phyloP scores from a whole-genome alignment of 2,797 vertebrate genomes.

The Spinibarbus caldwelli region DNA sequence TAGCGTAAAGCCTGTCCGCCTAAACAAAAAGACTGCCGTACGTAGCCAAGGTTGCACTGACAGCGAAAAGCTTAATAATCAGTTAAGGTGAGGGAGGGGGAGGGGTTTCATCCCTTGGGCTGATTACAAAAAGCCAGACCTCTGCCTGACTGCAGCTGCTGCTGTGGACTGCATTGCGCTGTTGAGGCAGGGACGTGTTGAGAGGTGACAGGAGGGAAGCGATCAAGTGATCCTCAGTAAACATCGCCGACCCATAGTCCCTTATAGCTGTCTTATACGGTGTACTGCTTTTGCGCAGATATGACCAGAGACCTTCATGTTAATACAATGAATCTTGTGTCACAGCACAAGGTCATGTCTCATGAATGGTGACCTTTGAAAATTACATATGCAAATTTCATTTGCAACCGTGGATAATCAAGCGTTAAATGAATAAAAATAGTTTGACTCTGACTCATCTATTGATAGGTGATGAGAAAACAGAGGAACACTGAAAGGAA shows the following conservation, averaged over 20 bases:
- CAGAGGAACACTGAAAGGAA: background rate
- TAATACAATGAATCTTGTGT: background rate
- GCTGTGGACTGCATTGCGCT: constrained; percentile 64
- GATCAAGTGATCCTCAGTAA: constrained; percentile 58
- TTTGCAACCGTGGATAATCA: background rate
- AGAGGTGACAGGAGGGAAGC: constrained; percentile 58
- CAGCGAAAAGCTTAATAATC: constrained; percentile 61
- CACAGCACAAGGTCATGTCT: constrained; percentile 49
- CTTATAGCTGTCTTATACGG: constrained; percentile 41
- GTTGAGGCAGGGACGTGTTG: constrained; percentile 59
- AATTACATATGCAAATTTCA: background rate
- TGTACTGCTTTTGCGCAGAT: background rate
- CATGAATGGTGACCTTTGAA: background rate
- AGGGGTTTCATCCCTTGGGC: constrained; percentile 59
- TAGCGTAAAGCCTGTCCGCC: constrained; percentile 40
- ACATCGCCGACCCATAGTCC: constrained; percentile 34
- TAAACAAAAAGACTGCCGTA: constrained; percentile 57
- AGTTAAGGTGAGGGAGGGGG: constrained; percentile 60
- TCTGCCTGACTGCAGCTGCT: constrained; percentile 56
- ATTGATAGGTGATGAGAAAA: background rate
- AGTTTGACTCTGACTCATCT: background rate
- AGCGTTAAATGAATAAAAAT: background rate
- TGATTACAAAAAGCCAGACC: constrained; percentile 57
- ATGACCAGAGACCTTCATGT: background rate
- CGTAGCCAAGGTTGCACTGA: constrained; percentile 55